Base-by-base conservation (phyloP, 1,140 invertebrate species). In the Ceratina japonica region DNA sequence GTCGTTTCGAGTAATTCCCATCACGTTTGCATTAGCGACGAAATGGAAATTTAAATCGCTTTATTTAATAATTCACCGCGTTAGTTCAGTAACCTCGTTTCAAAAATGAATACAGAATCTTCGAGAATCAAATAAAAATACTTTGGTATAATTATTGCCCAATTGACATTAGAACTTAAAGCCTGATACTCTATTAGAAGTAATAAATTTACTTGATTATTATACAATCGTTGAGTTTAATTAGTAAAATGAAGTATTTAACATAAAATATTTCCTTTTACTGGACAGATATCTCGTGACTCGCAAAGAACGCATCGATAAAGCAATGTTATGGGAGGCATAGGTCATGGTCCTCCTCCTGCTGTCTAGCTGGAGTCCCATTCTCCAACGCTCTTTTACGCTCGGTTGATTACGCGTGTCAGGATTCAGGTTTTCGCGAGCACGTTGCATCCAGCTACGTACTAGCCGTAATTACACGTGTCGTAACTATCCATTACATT, bases 401-500 rank as follows among this genome's bases (percentile, higher is more conserved):
- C 22, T 52, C 16, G 49, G 10, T 8, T 3, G 65, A 44, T 16
- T 56, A n/a, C n/a, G 54, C 5, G 54, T 18, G 54, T 37, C 66
- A n/a, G 66, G 51, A 69, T 31, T 69, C 51, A 31, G 13, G 13
- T 56, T 69, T 54, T 69, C 24, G 18, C 16, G 22, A 69, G n/a
- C n/a, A 20, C 24, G 51, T 69, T 69, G 54, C 66, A 69, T 69
- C 66, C 66, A 56, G 24, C 22, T 70, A 27, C 10, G 27, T 56
- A 3, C 51, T 27, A 56, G 66, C 51, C 24, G 66, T 70, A 70
- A 70, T 70, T 51, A 70, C 66, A 31, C 18, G 52, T 70, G 66
- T 70, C 66, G 66, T 70, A 70, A 70, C 51, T 70, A 70, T 56
- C 66, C 24, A 70, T 70, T 70, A 70, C 66, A 20, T 56, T 69